Evolutionary conservation across 2,113 vertebrate genomes (phyloP), one percentile per base, ranked within the genome.

Genomic region (Aspidoscelis tigris): DNA sequence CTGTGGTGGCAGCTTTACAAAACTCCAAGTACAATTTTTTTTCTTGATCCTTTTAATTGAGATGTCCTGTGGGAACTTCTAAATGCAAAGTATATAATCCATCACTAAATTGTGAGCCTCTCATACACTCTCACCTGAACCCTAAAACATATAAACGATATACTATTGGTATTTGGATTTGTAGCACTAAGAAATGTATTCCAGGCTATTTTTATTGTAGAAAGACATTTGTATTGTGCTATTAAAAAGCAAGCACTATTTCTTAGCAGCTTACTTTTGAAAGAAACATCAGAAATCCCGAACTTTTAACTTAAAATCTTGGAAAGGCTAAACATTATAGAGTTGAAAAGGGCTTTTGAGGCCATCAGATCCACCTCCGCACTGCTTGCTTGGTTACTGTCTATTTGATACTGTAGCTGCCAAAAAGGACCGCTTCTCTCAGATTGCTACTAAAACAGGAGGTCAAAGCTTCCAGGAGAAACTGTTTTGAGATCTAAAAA

Each of bases 181-280:
- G n/a, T 85, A 64, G 70, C 90, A 82, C 61, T 91, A 78, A 47
- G 89, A 92, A 82, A 8, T 78, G 55, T 20, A 83, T 33, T 85
- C 22, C 7, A 82, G 86, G 50, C 7, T 69, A 22, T 61, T 61
- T 50, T 77, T 22, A 61, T 33, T 22, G 41, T 41, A 4, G 33
- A 39, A 6, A 33, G 11, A 77, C 18, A 8, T 61, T 39, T 58
- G 21, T 33, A 77, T 7, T 58, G 33, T 58, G 53, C 33, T 39
- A 77, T 77, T 10, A 16, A 61, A 26, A 21, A 74, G 21, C 21
- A 4, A 41, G 53, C 7, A 21, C 16, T 20, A 77, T 61, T 16
- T 77, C 53, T 61, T 61, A 39, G 64, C 58, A 39, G 39, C 55
- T 65, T 14, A 64, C 33, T 12, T 22, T 39, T 78, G 21, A 5